A percentile compares a stretch with the other conserved stretches of the same genome.
Evolutionary conservation across 2,797 vertebrate species (phyloP).

Genomic region (Thripadectes ignobilis): DNA sequence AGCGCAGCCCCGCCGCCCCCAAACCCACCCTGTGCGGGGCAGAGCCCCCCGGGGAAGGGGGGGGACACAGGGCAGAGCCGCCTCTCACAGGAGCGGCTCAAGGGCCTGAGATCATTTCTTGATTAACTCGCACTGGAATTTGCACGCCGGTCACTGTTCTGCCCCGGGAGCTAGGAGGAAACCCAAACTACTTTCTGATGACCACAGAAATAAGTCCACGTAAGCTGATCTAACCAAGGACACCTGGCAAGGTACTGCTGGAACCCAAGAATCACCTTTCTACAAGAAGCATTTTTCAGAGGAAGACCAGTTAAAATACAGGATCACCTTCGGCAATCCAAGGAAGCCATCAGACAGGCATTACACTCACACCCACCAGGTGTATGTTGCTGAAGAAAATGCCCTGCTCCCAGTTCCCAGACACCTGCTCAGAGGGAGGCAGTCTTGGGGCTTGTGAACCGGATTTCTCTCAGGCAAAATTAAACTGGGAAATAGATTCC

Average conservation of each 20-base stretch:
- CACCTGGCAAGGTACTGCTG: not conserved
- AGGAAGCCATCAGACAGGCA: rapidly evolving
- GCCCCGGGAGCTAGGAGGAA: rapidly evolving
- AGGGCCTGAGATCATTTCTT: not conserved
- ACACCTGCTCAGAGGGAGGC: rapidly evolving
- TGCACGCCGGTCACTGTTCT: rapidly evolving
- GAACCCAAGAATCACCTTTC: not conserved
- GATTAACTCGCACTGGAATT: too few relatives aligned
- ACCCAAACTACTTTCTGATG: rapidly evolving
- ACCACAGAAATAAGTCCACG: not conserved
- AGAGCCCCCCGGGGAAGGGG: too few relatives aligned
- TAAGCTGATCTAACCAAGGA: not conserved
- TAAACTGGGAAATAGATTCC: rapidly evolving
- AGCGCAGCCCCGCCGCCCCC: too few relatives aligned
- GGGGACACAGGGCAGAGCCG: not conserved
- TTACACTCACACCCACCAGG: rapidly evolving
- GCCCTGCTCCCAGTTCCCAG: too few relatives aligned
- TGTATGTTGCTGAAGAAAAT: rapidly evolving
- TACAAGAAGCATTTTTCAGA: not conserved
- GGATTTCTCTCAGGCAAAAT: not conserved
- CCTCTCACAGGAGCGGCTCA: not conserved
- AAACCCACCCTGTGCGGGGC: too few relatives aligned
- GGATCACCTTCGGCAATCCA: not conserved
- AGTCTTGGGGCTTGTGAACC: rapidly evolving
- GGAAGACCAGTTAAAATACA: rapidly evolving